Evolutionary conservation across 2,797 vertebrate genomes (phyloP).

Genomic region (Cirrhinus molitorella): DNA sequence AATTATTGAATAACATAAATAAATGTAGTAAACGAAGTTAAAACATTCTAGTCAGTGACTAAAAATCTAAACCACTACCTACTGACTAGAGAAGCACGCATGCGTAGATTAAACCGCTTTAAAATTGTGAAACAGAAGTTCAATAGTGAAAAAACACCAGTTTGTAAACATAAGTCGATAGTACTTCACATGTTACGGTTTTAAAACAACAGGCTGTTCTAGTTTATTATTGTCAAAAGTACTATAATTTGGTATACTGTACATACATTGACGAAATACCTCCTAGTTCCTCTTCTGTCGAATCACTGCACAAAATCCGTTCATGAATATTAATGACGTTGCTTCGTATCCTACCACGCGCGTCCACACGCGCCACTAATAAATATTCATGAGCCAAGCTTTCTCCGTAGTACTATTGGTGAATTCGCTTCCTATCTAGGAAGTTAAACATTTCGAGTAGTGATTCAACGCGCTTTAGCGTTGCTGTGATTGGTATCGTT

Average conservation of each 20-base stretch:
- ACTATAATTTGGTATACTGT: neutral
- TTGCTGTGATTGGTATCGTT: neutral
- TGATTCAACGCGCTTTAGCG: constrained; percentile 4
- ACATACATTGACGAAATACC: neutral
- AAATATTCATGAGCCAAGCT: constrained; percentile 18
- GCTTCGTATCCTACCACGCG: neutral
- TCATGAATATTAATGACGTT: constrained; percentile 30
- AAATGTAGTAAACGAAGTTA: neutral
- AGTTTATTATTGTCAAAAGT: neutral
- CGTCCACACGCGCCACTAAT: constrained; percentile 16
- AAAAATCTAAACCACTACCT: neutral
- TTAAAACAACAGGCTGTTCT: neutral
- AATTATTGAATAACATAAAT: neutral
- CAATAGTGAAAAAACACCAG: neutral
- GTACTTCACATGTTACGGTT: neutral
- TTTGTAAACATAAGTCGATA: neutral
- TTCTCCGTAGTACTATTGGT: constrained; percentile 11
- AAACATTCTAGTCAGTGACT: neutral
- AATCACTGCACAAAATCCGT: neutral
- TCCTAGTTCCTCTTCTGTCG: neutral
- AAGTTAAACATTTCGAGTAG: constrained; percentile 22
- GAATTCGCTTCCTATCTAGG: constrained; percentile 1
- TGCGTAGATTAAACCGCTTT: neutral
- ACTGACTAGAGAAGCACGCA: neutral
- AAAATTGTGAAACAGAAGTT: neutral